Evolutionary conservation across 1,140 invertebrate genomes (phyloP), one percentile per base, ranked within the genome.

Genomic region (Mya arenaria): DNA sequence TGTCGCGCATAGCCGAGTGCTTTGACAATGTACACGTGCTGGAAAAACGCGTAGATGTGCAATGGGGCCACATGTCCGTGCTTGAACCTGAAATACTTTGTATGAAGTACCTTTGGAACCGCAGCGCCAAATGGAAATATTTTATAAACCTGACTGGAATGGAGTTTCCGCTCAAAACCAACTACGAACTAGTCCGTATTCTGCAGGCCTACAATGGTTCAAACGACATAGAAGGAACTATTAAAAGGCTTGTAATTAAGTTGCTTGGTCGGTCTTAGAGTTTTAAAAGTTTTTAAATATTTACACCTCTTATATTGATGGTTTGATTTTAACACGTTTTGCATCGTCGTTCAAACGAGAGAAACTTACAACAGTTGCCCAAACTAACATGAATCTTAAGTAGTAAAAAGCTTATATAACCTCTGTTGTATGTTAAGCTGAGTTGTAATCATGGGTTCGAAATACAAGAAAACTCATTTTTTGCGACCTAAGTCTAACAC

Each of bases 151-250:
- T 90, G 37, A 89, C 89, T 0, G 88, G 88, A 2, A 88, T 88
- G 65, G 90, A 91, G 77, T 89, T 90, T 72, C 90, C 90, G 0
- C 71, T 89, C 19, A 88, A 87, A 56, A 90, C 87, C 10, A 91
- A 91, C 71, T 78, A 58, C 30, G 86, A 91, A 63, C 68, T 90
- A 13, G 88, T 89, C 0, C 32, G 74, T 32, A 89, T 90, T 65
- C 73, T 90, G 0, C 83, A 78, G 52, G 78, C 83, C 0, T 82
- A 84, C 30, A 87, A 88, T 39, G 89, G 88, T 34, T 74, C 88
- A 4, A 91, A 89, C 73, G 82, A 86, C 55, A 36, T 89, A 52
- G 75, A 83, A 39, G 78, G 36, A 32, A 86, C 84, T 0, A 4
- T 82, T 17, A 48, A 75, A 83, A 72, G 78, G 88, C 87, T 80